Base-by-base conservation (phyloP, 2,797 vertebrate genomes). In the Syngnathus acus region DNA sequence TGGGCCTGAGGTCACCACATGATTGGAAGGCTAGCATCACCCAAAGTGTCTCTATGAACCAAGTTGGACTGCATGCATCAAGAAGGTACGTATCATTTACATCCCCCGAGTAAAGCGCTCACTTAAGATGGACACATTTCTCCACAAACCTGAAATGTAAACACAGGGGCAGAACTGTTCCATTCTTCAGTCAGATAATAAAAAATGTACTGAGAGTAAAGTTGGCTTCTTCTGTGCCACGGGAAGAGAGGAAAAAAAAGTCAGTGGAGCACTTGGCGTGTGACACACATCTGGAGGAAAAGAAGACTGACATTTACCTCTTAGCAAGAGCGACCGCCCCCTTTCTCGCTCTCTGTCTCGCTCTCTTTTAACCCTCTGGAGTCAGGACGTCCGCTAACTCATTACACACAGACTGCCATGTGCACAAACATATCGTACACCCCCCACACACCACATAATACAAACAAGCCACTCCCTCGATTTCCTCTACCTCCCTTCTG, bases 381-480 rank as follows among this genome's bases (percentile, higher is more conserved):
- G 85, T 79, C 82, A 81, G 78, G 81, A 86, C 73, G 73, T 83
- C 82, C 76, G 66, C 77, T 82, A 65, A 32, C 58, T 77, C 86
- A 87, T 81, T 79, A 81, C 59, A 63, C 79, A 71, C 74, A 77
- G 64, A 71, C 51, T 26, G 32, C 32, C 55, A 71, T 43, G 65
- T 68, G 26, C 64, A 63, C 59, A 81, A 64, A 66, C 57, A 74
- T 64, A 69, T 38, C 4, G 32, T 32, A 23, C 62, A 69, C 68
- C 57, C 69, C 64, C 71, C 68, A 59, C 68, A 73, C 72, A 75
- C 74, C 65, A 77, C 51, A 77, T 11, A 78, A 75, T 60, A 79
- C 76, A 73, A 78, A 80, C 76, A 88, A 65, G 85, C 87, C 85
- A 83, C 87, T 87, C 86, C 85, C 79, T 77, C 74, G 48, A 84